Evolutionary conservation across 2,113 vertebrate species (phyloP).

Genomic region (Crotophaga sulcirostris): DNA sequence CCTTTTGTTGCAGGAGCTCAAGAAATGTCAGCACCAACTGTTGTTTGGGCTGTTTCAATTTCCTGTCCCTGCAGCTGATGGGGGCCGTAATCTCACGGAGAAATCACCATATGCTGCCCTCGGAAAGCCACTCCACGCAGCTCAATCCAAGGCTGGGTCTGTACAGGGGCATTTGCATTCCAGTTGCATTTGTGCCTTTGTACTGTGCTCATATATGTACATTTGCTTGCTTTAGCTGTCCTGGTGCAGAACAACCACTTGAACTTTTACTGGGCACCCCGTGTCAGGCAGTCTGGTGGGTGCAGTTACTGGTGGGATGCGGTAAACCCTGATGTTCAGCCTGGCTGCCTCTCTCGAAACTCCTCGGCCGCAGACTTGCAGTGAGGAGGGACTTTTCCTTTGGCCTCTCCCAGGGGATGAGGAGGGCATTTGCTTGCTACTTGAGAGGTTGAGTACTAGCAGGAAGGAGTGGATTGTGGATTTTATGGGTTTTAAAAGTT

Average conservation of each 20-base stretch:
- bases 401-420: neutral
- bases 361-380: neutral
- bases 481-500: neutral
- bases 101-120: neutral
- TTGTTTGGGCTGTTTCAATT: neutral
- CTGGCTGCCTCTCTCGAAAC: accelerated
- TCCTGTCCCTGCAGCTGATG: neutral
- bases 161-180: neutral
- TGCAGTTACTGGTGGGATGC: neutral
- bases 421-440: neutral
- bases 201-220: neutral
- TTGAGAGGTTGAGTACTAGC: neutral
- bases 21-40: neutral
- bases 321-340: neutral
- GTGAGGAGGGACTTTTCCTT: neutral
- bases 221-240: neutral
- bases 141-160: neutral
- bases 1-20: neutral
- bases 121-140: neutral
- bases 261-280: neutral
- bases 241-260: neutral
- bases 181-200: accelerated
- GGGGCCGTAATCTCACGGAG: neutral
- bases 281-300: neutral
- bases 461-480: neutral